A percentile compares a stretch with the other conserved stretches of the same genome.
These are phyloP conservation scores for Isotomurus palustris DNA, from an alignment of 2,888 invertebrate genomes.

Conservation along the genomic window DNA sequence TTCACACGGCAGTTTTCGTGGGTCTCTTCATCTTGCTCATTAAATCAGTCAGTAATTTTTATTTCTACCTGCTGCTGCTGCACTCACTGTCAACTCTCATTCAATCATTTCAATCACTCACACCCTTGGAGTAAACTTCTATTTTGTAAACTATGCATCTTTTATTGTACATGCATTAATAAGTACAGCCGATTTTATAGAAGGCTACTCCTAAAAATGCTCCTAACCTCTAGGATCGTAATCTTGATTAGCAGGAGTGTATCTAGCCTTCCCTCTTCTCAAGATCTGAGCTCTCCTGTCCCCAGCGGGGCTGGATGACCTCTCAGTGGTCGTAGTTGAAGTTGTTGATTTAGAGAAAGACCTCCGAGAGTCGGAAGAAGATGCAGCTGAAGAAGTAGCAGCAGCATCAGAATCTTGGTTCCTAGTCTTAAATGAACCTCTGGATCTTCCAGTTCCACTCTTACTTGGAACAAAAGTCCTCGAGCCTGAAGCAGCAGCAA, in stretches of 20 bases:
- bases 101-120: no score
- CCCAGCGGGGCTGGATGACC: slow-evolving; percentile 5
- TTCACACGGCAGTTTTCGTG: no score
- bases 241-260: slow-evolving; percentile 11
- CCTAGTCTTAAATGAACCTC: background rate
- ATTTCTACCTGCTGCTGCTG: no score
- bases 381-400: background rate
- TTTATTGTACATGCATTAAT: no score
- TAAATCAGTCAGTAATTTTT: no score
- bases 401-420: background rate
- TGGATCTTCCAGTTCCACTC: background rate
- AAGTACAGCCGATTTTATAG: no score
- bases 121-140: no score
- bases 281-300: slow-evolving; percentile 31
- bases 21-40: no score
- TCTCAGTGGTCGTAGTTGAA: background rate
- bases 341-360: background rate
- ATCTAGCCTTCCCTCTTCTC: slow-evolving; percentile 26
- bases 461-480: background rate
- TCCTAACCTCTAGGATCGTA: slow-evolving; percentile 6
- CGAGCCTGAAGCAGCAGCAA: background rate
- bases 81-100: no score
- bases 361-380: no score
- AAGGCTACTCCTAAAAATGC: no score
- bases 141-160: no score